A percentile compares a stretch with the other conserved stretches of the same genome.
These are phyloP conservation scores for Exephanes ischioxanthus DNA, from an alignment of 2,888 invertebrate species.

Conservation along the genomic window DNA sequence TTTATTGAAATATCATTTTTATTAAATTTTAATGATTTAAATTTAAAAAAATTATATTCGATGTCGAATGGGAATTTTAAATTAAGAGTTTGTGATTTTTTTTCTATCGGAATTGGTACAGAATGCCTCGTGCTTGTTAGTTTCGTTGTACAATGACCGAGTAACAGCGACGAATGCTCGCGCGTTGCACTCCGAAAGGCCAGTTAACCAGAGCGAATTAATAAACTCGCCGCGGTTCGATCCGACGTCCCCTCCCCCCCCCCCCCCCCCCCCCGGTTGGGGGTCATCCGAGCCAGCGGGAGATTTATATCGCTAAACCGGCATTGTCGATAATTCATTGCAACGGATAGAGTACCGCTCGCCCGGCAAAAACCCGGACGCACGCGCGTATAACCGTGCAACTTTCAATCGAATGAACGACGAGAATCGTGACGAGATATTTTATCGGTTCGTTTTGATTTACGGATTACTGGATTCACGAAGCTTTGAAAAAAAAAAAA, in stretches of 20 bases:
- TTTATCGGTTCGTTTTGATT: constrained; percentile 32
- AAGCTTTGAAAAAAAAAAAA: neutral
- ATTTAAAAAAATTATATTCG: no score
- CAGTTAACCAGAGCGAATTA: neutral
- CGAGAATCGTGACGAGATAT: constrained; percentile 3
- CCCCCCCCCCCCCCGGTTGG: neutral
- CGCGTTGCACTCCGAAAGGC: neutral
- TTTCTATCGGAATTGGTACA: no score
- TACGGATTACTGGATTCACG: constrained; percentile 21
- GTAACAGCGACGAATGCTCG: neutral
- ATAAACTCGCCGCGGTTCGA: neutral
- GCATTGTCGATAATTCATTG: neutral
- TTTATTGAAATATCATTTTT: no score
- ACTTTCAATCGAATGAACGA: constrained; percentile 4
- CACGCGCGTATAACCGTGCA: neutral
- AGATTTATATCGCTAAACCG: neutral
- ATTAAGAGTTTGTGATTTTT: no score
- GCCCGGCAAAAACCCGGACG: neutral
- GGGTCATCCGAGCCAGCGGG: neutral
- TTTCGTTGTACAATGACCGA: neutral
- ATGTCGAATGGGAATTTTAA: no score
- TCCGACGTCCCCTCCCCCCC: neutral
- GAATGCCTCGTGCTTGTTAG: no score
- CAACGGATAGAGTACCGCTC: neutral
- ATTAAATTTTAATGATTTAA: no score